A percentile compares a stretch with the other conserved stretches of the same genome.
Conservation (phyloP, 2,888 invertebrate genomes). For the Nysson spinosus region DNA sequence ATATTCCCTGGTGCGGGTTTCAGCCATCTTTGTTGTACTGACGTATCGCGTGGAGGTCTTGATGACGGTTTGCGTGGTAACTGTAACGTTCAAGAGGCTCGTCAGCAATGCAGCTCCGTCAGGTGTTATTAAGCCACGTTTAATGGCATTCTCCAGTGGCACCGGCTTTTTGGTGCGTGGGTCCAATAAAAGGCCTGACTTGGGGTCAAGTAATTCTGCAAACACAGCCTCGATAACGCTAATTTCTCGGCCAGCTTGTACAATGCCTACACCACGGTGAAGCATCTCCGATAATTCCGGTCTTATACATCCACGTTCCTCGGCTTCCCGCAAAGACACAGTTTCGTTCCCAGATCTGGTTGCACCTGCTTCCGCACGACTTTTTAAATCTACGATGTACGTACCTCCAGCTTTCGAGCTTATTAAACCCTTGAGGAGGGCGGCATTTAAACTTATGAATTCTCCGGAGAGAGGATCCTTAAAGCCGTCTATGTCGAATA, state of each 20-base stretch:
- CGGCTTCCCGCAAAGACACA: conserved; percentile 88
- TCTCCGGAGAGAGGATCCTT: conserved; percentile 89
- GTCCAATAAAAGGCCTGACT: conserved; percentile 91
- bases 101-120: conserved; percentile 92
- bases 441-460: conserved; percentile 90
- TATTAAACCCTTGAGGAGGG: conserved; percentile 87
- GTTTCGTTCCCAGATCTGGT: too few species aligned
- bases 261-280: conserved; percentile 88
- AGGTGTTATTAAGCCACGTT: conserved; percentile 89
- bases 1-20: too few species aligned
- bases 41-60: too few species aligned
- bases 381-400: conserved; percentile 85
- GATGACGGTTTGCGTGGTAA: conserved; percentile 92
- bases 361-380: too few species aligned
- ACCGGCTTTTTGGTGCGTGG: conserved; percentile 84
- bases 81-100: conserved; percentile 91
- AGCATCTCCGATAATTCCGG: conserved; percentile 93
- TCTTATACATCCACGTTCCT: conserved; percentile 87
- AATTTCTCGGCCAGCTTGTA: conserved; percentile 86
- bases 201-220: conserved; percentile 91
- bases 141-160: conserved; percentile 91
- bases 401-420: conserved; percentile 81
- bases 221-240: conserved; percentile 93
- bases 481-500: conserved; percentile 95
- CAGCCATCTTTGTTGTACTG: too few species aligned